Evolutionary conservation across 2,888 invertebrate genomes (phyloP).

Genomic region (Prosopocoilus inquinatus): DNA sequence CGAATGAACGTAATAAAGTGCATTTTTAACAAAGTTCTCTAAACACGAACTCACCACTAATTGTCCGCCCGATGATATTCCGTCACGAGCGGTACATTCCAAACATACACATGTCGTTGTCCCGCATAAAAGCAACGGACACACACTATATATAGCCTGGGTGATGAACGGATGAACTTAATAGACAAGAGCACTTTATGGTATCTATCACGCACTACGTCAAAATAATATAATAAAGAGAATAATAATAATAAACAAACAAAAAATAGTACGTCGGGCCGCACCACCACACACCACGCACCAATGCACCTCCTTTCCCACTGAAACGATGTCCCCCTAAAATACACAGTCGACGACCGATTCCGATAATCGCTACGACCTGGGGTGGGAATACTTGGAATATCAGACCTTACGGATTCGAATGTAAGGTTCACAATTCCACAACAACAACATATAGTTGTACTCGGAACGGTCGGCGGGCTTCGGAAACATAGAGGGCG

Average conservation of each 20-base stretch:
- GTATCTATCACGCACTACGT: conserved; percentile 29
- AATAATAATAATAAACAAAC: conserved; percentile 48
- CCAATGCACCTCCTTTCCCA: conserved; percentile 46
- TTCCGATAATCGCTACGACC: conserved; percentile 16
- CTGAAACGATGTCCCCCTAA: conserved; percentile 49
- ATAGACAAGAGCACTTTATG: conserved; percentile 34
- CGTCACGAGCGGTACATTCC: conserved; percentile 24
- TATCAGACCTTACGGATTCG: conserved; percentile 5
- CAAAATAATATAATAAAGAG: conserved; percentile 11
- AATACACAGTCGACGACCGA: conserved; percentile 41
- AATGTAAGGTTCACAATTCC: conserved; percentile 54
- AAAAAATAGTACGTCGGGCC: conserved; percentile 40
- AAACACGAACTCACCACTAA: neutral
- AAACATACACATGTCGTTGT: conserved; percentile 6
- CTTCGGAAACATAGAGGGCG: conserved; percentile 35
- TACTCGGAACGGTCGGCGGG: conserved; percentile 51
- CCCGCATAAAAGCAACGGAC: neutral
- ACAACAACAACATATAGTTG: conserved; percentile 55
- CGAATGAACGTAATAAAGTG: conserved; percentile 13
- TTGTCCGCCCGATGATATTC: conserved; percentile 8
- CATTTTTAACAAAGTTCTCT: neutral
- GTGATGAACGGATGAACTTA: neutral
- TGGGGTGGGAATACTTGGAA: conserved; percentile 18
- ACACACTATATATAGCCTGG: no score
- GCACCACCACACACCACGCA: conserved; percentile 41